Percentiles rank a stretch among this genome's conserved stretches.
Conservation (phyloP, 2,797 vertebrate species). For the Clarias laeviceps region DNA sequence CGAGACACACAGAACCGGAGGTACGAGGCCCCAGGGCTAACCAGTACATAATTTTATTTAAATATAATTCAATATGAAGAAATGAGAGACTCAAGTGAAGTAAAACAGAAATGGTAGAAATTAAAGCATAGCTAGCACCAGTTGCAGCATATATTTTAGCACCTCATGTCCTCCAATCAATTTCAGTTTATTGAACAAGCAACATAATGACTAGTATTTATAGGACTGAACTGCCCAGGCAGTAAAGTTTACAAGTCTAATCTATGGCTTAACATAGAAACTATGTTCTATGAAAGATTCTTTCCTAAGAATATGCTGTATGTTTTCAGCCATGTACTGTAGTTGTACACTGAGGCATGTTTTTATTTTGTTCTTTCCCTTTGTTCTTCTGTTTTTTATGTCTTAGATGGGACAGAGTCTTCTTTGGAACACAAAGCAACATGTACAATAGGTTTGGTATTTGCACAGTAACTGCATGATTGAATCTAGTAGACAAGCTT, state of each 20-base stretch:
- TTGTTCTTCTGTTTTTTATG: background rate
- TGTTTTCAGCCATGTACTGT: background rate
- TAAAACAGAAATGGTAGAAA: background rate
- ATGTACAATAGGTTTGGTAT: conserved; percentile 7
- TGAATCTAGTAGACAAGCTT: background rate
- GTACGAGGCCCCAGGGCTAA: too few species aligned
- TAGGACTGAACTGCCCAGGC: background rate
- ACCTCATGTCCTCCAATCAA: background rate
- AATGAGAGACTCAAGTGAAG: background rate
- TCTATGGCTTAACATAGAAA: background rate
- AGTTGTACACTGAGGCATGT: background rate
- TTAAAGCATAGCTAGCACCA: background rate
- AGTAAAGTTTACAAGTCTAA: background rate
- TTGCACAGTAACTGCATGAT: background rate
- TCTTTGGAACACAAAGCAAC: background rate
- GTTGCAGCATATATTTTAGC: background rate
- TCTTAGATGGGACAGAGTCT: background rate
- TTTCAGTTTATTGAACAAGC: conserved; percentile 26
- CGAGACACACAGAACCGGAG: too few species aligned
- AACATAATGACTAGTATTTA: conserved; percentile 31
- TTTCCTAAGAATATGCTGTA: background rate
- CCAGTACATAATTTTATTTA: too few species aligned
- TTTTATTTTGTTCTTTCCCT: background rate
- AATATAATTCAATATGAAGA: background rate
- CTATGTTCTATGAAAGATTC: background rate